Evolutionary conservation across 2,797 vertebrate genomes (phyloP).

Genomic region (Lates japonicus): DNA sequence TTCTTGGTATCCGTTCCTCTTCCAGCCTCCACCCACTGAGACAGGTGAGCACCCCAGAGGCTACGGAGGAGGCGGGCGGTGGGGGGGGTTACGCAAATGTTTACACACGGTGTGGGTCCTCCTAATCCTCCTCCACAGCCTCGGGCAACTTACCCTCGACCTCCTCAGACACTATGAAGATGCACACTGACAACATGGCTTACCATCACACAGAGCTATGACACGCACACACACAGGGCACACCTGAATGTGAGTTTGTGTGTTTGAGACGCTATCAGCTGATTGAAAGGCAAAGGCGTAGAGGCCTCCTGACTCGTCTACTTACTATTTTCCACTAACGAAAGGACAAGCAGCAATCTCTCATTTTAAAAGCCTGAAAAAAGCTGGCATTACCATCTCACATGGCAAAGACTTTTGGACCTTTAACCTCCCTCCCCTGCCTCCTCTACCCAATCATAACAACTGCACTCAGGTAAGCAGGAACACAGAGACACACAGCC

Average conservation of each 20-base stretch:
- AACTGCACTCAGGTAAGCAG: slow-evolving; percentile 49
- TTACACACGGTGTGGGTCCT: slow-evolving; percentile 77
- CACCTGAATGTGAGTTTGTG: slow-evolving; percentile 54
- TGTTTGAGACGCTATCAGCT: slow-evolving; percentile 16
- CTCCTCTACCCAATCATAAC: slow-evolving; percentile 38
- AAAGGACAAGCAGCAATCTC: slow-evolving; percentile 63
- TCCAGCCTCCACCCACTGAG: slow-evolving; percentile 50
- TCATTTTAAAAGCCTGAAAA: slow-evolving; percentile 68
- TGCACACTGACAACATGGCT: slow-evolving; percentile 70
- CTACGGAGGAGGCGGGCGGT: slow-evolving; percentile 56
- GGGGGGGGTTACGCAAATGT: slow-evolving; percentile 68
- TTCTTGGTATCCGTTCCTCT: slow-evolving; percentile 50
- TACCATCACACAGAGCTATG: slow-evolving; percentile 43
- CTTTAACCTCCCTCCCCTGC: slow-evolving; percentile 60
- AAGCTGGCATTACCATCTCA: slow-evolving; percentile 76
- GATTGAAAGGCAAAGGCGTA: slow-evolving; percentile 58
- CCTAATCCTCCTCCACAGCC: slow-evolving; percentile 74
- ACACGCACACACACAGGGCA: slow-evolving; percentile 35
- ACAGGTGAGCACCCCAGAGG: slow-evolving; percentile 77
- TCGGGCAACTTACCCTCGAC: slow-evolving; percentile 63
- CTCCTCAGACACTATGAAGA: slow-evolving; percentile 66
- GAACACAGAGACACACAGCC: slow-evolving; percentile 46
- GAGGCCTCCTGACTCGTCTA: slow-evolving; percentile 49
- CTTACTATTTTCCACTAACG: slow-evolving; percentile 50
- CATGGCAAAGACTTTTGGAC: slow-evolving; percentile 69